phyloP scores from a whole-genome alignment of 1,140 invertebrate species.

The Alviniconcha marisindica region DNA sequence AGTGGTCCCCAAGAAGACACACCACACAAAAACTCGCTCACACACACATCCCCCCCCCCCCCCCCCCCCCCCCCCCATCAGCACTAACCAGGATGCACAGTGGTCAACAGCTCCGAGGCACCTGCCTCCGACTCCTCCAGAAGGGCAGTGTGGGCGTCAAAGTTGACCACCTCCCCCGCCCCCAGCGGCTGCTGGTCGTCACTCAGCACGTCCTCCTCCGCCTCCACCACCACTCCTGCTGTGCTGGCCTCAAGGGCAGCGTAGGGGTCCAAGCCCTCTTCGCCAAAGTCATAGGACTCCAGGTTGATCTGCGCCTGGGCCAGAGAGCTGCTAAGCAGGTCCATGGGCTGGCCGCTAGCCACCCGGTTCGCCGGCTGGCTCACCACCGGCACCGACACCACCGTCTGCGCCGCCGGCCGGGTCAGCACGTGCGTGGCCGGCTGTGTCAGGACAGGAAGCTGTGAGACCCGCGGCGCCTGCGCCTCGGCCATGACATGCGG shows the following conservation, averaged over 20 bases:
- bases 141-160: conserved; percentile 15
- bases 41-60: too few relatives aligned
- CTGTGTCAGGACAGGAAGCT: background rate
- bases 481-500: background rate
- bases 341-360: conserved; percentile 44
- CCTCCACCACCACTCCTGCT: conserved; percentile 18
- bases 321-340: conserved; percentile 73
- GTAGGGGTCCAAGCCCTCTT: conserved; percentile 43
- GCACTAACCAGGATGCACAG: background rate
- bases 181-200: background rate
- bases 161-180: background rate
- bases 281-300: conserved; percentile 70
- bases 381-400: background rate
- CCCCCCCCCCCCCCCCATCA: background rate
- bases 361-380: background rate
- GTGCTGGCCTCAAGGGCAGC: background rate
- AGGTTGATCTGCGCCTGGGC: conserved; percentile 74
- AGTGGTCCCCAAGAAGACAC: too few relatives aligned
- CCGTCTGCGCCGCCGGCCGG: background rate
- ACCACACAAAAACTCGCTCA: too few relatives aligned
- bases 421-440: background rate
- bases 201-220: conserved; percentile 16
- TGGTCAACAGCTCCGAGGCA: background rate
- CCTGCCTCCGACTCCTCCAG: conserved; percentile 19
- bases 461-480: background rate